Evolutionary conservation across 2,888 invertebrate species (phyloP), one percentile per base, ranked within the genome.

Genomic region (Scaptomyza cyrtandrae): DNA sequence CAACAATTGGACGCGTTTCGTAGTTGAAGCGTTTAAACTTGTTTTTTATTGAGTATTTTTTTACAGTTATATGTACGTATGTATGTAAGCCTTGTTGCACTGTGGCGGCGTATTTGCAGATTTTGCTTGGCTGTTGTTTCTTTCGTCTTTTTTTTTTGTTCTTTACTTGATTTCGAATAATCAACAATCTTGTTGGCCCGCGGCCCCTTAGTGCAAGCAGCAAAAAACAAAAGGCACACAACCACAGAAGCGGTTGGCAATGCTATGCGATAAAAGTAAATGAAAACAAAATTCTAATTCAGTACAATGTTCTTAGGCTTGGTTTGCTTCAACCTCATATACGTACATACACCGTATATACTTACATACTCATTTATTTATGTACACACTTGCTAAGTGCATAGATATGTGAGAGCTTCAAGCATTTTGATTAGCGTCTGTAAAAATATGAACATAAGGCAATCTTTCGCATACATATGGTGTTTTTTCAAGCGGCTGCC

Each of bases 281-380:
- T 50, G 60, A 64, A 75, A 75, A 52, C 66, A 50, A 80, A 85
- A 71, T 85, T 85, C 46, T 59, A 78, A 80, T 77, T 77, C 60
- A 59, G 61, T 55, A 60, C 65, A 65, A 63, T 76, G 68, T 72
- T 68, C 62, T 33, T 60, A 48, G 68, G 58, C 64, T 61, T 44
- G 72, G 56, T 56, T 58, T 74, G 52, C 39, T 62, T 58, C n/a
- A 31, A 29, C 24, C 29, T 6, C 39, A 53, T 7, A 14, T 14
- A 41, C 7, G 41, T 14, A 41, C 7, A 44, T 14, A 9, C 16
- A 7, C 16, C 6, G 54, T 29, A 44, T 1, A 44, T 1, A 37
- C 29, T n/a, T 39, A 29, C 6, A 3, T 37, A 19, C 29, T 16
- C 27, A 14, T 39, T 14, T n/a, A 14, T 11, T 29, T 29, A 43